Percentiles rank a stretch among this genome's conserved stretches.
These are phyloP conservation scores for Bombus waltoni DNA, from an alignment of 1,140 invertebrate species.

Conservation along the genomic window DNA sequence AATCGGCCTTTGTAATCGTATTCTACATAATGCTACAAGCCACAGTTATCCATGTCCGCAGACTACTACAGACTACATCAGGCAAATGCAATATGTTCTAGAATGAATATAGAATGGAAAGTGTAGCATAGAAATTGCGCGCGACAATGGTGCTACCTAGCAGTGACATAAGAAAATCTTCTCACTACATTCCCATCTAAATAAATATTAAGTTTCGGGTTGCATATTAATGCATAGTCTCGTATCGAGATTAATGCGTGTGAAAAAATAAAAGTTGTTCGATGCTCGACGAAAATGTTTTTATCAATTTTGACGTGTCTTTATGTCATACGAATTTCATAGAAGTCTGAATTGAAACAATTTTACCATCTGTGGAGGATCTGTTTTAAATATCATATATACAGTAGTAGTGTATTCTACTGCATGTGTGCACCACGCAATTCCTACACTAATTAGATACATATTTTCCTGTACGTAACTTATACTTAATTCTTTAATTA, in stretches of 20 bases:
- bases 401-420: neutral
- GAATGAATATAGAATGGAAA: conserved; percentile 27
- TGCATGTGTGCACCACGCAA: neutral
- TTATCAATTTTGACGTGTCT: neutral
- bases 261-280: conserved; percentile 2
- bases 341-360: neutral
- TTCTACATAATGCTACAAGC: conserved; percentile 55
- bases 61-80: conserved; percentile 45
- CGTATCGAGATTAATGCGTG: neutral
- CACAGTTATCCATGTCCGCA: conserved; percentile 43
- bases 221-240: neutral
- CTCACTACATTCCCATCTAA: neutral
- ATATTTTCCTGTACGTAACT: neutral
- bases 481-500: neutral
- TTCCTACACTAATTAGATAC: neutral
- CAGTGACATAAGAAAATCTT: neutral
- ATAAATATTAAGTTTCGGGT: neutral
- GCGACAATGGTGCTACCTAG: neutral
- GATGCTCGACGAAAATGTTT: neutral
- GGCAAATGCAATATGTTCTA: conserved; percentile 30
- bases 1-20: conserved; percentile 38
- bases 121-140: neutral
- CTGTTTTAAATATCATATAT: neutral
- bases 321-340: neutral
- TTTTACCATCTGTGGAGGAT: neutral